phyloP scores from a whole-genome alignment of 2,113 vertebrate genomes.

The Nematolebias whitei region DNA sequence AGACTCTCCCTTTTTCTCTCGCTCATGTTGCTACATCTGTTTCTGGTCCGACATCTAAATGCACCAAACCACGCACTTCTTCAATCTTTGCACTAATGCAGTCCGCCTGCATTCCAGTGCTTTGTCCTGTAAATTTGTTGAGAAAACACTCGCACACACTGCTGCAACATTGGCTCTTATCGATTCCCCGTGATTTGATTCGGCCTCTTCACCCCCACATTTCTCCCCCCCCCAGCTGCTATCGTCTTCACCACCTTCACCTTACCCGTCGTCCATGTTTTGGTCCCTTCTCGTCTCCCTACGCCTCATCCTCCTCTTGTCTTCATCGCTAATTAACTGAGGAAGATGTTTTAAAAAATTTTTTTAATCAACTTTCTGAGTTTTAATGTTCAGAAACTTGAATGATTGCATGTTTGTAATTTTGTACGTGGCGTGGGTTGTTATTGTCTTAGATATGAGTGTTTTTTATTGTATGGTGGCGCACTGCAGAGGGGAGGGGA shows the following conservation, averaged over 20 bases:
- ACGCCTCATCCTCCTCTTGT: neutral
- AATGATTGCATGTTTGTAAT: neutral
- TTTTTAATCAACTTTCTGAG: neutral
- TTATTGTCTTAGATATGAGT: conserved; percentile 18
- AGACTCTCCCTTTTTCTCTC: neutral
- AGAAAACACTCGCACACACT: neutral
- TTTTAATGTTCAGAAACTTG: conserved; percentile 24
- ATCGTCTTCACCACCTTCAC: conserved; percentile 17
- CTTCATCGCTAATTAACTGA: conserved; percentile 49
- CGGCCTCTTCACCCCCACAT: neutral
- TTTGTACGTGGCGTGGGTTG: neutral
- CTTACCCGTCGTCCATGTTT: conserved; percentile 16
- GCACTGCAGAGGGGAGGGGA: conserved; percentile 56
- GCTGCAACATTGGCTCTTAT: neutral
- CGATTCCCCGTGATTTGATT: conserved; percentile 30
- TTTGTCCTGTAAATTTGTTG: conserved; percentile 2
- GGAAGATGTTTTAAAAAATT: neutral
- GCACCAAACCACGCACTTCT: conserved; percentile 23
- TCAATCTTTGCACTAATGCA: conserved; percentile 8
- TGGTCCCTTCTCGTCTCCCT: neutral
- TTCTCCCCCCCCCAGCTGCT: conserved; percentile 19
- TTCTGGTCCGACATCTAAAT: conserved; percentile 6
- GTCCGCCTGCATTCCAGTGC: neutral
- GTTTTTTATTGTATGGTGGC: conserved; percentile 40
- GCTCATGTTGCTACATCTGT: neutral